Conservation (phyloP, 1,140 invertebrate species). For the Rhopalosiphum maidis region DNA sequence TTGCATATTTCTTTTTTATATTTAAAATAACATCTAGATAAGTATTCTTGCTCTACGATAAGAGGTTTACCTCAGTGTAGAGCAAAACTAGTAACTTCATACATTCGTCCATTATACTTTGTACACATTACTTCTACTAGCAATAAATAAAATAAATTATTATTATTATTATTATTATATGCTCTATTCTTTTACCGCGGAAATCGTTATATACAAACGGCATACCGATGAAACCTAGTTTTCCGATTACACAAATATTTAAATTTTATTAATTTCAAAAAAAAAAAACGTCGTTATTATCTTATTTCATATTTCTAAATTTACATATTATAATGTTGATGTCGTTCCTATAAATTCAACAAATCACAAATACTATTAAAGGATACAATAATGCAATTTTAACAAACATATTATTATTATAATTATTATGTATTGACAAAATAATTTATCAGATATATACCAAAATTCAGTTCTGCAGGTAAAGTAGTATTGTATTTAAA, state of each 20-base stretch:
- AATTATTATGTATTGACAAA: not conserved
- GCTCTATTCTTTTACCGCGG: not conserved
- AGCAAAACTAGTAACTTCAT: too few relatives aligned
- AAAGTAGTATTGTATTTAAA: not conserved
- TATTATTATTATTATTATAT: too few relatives aligned
- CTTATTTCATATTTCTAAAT: not conserved
- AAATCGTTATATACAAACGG: not conserved
- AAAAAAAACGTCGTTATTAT: not conserved
- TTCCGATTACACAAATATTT: not conserved
- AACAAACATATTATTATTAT: not conserved
- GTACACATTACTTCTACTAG: too few relatives aligned
- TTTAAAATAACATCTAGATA: too few relatives aligned
- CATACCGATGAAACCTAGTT: not conserved
- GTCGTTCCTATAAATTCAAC: not conserved
- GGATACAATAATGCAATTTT: not conserved
- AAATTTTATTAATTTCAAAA: not conserved
- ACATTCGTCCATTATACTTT: too few relatives aligned
- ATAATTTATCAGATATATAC: not conserved
- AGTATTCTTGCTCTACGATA: too few relatives aligned
- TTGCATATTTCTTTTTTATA: too few relatives aligned
- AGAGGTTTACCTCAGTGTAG: too few relatives aligned
- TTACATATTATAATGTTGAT: too few relatives aligned
- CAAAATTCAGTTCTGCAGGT: not conserved
- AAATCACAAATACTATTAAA: not conserved
- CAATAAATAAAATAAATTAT: too few relatives aligned